phyloP scores from a whole-genome alignment of 1,140 invertebrate genomes.

The Drosophila teissieri region DNA sequence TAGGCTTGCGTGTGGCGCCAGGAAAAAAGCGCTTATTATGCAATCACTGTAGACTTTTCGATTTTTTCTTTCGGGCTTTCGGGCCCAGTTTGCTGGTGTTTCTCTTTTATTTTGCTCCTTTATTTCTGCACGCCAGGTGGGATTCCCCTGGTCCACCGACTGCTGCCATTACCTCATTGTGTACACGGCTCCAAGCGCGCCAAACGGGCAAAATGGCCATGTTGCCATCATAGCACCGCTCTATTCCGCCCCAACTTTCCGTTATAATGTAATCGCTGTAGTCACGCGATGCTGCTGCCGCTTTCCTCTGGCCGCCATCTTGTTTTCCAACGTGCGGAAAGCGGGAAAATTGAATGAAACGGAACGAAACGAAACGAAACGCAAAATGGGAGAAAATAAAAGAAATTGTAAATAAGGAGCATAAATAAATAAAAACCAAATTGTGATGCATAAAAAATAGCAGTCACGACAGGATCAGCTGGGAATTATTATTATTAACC shows the following conservation, averaged over 20 bases:
- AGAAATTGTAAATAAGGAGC: conserved; percentile 61
- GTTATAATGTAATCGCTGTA: conserved; percentile 84
- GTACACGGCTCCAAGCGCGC: conserved; percentile 83
- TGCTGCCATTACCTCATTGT: conserved; percentile 81
- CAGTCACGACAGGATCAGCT: conserved; percentile 40
- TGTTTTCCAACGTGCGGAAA: conserved; percentile 45
- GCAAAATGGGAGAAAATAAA: conserved; percentile 31
- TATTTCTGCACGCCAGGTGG: conserved; percentile 73
- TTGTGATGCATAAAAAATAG: conserved; percentile 23
- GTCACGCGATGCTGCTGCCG: conserved; percentile 78
- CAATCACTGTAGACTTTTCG: conserved; percentile 73
- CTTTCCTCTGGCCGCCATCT: conserved; percentile 67
- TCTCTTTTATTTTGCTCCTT: conserved; percentile 3
- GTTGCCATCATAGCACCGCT: conserved; percentile 83
- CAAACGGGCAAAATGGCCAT: conserved; percentile 84
- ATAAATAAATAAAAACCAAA: conserved; percentile 57
- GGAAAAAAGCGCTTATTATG: conserved; percentile 76
- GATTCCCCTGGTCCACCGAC: conserved; percentile 25
- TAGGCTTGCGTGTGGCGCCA: conserved; percentile 77
- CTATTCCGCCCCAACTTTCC: conserved; percentile 83
- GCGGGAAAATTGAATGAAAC: conserved; percentile 28
- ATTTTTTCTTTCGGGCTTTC: conserved; percentile 13
- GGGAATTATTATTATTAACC: conserved; percentile 42
- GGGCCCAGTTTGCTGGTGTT: conserved; percentile 31
- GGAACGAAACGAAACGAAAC: conserved; percentile 27